These are phyloP conservation scores for Zaprionus kolodkinae DNA, from an alignment of 1,140 invertebrate species.

Conservation along the genomic window DNA sequence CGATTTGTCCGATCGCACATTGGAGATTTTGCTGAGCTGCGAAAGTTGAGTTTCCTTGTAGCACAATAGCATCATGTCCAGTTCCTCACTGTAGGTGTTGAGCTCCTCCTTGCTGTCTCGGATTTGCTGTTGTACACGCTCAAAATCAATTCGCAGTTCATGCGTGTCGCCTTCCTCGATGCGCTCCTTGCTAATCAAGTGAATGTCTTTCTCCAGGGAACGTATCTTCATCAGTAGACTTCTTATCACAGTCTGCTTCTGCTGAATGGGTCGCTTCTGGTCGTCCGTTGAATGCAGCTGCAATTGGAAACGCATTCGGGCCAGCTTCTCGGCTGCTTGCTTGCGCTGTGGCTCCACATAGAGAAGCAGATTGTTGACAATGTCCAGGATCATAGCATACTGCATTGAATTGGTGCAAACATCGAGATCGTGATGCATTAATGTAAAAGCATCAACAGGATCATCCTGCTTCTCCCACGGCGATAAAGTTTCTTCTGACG, in stretches of 20 bases:
- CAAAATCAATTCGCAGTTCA: slow-evolving; percentile 89
- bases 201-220: slow-evolving; percentile 95
- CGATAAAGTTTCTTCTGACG: slow-evolving; percentile 88
- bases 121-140: slow-evolving; percentile 89
- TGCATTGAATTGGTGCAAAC: slow-evolving; percentile 98
- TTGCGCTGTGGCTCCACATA: slow-evolving; percentile 98
- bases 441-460: slow-evolving; percentile 97
- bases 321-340: slow-evolving; percentile 94
- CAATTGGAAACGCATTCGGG: slow-evolving; percentile 96
- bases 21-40: slow-evolving; percentile 86
- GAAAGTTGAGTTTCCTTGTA: slow-evolving; percentile 93
- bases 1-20: slow-evolving; percentile 86
- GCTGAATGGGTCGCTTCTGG: slow-evolving; percentile 95
- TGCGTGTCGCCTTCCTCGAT: slow-evolving; percentile 89
- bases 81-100: slow-evolving; percentile 93
- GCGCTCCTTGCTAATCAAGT: slow-evolving; percentile 92
- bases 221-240: slow-evolving; percentile 92
- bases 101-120: slow-evolving; percentile 96
- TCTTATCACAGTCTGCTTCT: slow-evolving; percentile 94
- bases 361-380: slow-evolving; percentile 98
- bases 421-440: slow-evolving; percentile 99
- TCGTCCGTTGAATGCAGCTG: slow-evolving; percentile 95
- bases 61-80: slow-evolving; percentile 95
- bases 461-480: slow-evolving; percentile 92
- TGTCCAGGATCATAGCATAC: slow-evolving; percentile 98